Conservation (phyloP, 2,797 vertebrate genomes). For the Pangasius krempfi region DNA sequence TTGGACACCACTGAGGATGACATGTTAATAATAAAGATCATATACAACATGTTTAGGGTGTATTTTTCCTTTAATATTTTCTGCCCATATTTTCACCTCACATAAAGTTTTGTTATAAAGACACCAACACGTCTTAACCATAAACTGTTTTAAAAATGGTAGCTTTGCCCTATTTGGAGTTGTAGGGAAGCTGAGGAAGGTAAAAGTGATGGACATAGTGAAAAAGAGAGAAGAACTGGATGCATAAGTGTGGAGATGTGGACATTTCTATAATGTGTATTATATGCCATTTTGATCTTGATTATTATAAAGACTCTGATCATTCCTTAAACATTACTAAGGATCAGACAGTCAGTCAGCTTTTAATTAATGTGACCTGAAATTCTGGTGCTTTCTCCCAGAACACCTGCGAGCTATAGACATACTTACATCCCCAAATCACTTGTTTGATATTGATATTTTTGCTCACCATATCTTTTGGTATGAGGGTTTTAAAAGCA, state of each 20-base stretch:
- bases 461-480: not conserved
- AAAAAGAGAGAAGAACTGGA: not conserved
- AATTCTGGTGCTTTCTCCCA: not conserved
- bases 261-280: not conserved
- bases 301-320: not conserved
- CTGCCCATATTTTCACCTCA: not conserved
- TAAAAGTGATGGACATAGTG: not conserved
- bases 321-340: not conserved
- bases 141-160: not conserved
- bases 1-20: not conserved
- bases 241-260: not conserved
- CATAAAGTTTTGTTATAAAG: not conserved
- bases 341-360: not conserved
- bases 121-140: not conserved
- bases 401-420: not conserved
- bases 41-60: not conserved
- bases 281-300: not conserved
- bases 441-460: not conserved
- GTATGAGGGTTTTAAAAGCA: conserved; percentile 23
- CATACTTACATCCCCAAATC: not conserved
- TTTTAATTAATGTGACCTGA: not conserved
- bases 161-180: not conserved
- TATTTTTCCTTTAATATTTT: not conserved
- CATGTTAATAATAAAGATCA: not conserved
- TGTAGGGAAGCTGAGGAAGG: not conserved